Evolutionary conservation across 2,888 invertebrate genomes (phyloP), one percentile per base, ranked within the genome.

Genomic region (Paralinhomoeus sp.): DNA sequence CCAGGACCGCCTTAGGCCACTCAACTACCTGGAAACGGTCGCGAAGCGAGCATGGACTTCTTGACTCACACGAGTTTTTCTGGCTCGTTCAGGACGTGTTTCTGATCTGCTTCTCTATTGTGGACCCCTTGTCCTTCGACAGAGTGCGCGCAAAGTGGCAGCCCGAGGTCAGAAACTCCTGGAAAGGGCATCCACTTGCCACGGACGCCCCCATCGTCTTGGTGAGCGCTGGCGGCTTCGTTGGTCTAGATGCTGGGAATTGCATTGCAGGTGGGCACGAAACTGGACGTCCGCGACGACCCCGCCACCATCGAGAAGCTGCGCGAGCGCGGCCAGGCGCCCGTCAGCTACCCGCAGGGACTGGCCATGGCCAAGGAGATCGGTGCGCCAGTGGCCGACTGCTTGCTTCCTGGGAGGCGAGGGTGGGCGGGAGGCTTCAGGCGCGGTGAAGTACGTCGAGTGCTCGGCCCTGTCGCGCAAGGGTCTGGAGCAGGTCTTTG

Each of bases 101-200:
- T 70, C 76, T 93, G 54, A 91, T 93, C 68, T 93, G 93, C 69
- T 97, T 93, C 69, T 91, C 93, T 39, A 72, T 97, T 57, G 91
- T 93, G 48, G 93, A 93, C 72, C 93, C 93, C 41, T 91, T 93
- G 40, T 91, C 91, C 50, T 97, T 97, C 70, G 93, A 93, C 70
- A 97, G 97, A 68, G 93, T 97, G 52, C 73, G 93, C 63, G 93
- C 93, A 53, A 97, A 97, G 78, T 97, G 97, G 97, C 93, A 81
- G 68, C 93, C 97, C 7, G 97, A 97, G 69, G 93, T 97, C 44
- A 77, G 87, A 67, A 97, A 97, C 69, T 97, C 97, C 68, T 93
- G 97, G 70, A 93, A n/a, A n/a, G n/a, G n/a, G n/a, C n/a, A n/a
- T n/a, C n/a, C n/a, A n/a, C n/a, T n/a, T n/a, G n/a, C n/a, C 70